Evolutionary conservation across 2,797 vertebrate genomes (phyloP), one percentile per base, ranked within the genome.

Genomic region (Anisognathus igniventris): DNA sequence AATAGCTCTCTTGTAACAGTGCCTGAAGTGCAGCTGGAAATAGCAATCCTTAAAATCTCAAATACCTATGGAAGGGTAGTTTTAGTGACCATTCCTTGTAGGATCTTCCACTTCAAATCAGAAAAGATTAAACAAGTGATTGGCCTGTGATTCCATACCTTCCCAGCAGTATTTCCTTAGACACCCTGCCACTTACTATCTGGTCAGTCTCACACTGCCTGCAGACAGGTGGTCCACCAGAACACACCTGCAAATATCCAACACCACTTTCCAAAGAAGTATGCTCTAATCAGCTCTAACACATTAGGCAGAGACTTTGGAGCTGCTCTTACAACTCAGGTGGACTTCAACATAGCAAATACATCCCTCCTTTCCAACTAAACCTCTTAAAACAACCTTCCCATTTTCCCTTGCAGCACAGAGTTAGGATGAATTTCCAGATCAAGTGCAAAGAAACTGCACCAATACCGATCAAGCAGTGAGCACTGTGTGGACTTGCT

Each of bases 341-440:
- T 0, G 5, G 45, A 75, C 31, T 37, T 1, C 0, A 18, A 65
- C 9, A 20, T 0, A 4, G 21, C 37, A 86, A 75, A 82, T 1
- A 33, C 4, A 47, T 37, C 21, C 9, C 27, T 39, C 17, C 50
- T 50, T 50, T 62, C 39, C 51, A 66, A 51, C 4, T 58, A 12
- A 30, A 62, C 16, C 7, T 48, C 35, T 44, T 62, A 45, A 53
- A 85, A 48, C 15, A 73, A 58, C 13, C 33, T 44, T 15, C 22
- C 12, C 20, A 12, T 42, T 60, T 54, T 60, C 37, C 33, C n/a
- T 62, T n/a, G 14, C 25, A 44, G 44, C 27, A 65, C 23, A 60
- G 54, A 73, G 25, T 3, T 0, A 65, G 70, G 42, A 68, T 7
- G 7, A 15, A 81, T 58, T 83, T 74, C 31, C 14, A 39, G 54